Base-by-base conservation (phyloP, 2,113 vertebrate genomes). In the Phaethornis superciliosus region DNA sequence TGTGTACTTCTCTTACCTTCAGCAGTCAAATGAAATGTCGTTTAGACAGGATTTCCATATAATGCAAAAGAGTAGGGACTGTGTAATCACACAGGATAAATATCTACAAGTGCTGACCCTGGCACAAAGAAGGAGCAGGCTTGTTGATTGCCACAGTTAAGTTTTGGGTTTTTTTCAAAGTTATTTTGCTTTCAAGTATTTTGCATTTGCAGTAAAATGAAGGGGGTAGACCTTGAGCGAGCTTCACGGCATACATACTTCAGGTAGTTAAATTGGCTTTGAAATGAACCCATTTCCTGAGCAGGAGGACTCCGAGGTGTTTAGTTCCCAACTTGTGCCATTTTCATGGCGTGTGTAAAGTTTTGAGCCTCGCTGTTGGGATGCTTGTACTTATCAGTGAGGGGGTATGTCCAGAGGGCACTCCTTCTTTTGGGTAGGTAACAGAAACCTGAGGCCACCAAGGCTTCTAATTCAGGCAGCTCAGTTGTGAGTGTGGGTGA, bases 301-400 rank as follows among this genome's bases (percentile, higher is more conserved):
- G 15, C 32, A 33, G 55, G 22, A 60, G 15, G 54, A 26, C 5
- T 12, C 7, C 4, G 16, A 28, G 5, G 10, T 37, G 20, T 47
- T 81, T 40, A 78, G 33, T 76, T 15, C 9, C 58, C 0, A 0
- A 7, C 32, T 77, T 56, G 14, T 8, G 40, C 62, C 0, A 0
- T 15, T 71, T 74, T n/a, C 9, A 15, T 67, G 35, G 17, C 32
- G 30, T 78, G 30, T 27, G 23, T 78, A 20, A 64, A 65, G 51
- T 76, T 81, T 42, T 51, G 52, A 78, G 23, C 28, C 17, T 64
- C 0, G 0, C 28, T 88, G 26, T 54, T 69, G 4, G 2, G 67
- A 56, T 21, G 35, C 21, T 90, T 68, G 5, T 47, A 20, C 32
- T 77, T 74, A 51, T 37, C 63, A n/a, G 21, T 1, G 9, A 81